Percentiles rank a stretch among this genome's conserved stretches.
phyloP scores from a whole-genome alignment of 2,113 vertebrate genomes.

The Esox niger region DNA sequence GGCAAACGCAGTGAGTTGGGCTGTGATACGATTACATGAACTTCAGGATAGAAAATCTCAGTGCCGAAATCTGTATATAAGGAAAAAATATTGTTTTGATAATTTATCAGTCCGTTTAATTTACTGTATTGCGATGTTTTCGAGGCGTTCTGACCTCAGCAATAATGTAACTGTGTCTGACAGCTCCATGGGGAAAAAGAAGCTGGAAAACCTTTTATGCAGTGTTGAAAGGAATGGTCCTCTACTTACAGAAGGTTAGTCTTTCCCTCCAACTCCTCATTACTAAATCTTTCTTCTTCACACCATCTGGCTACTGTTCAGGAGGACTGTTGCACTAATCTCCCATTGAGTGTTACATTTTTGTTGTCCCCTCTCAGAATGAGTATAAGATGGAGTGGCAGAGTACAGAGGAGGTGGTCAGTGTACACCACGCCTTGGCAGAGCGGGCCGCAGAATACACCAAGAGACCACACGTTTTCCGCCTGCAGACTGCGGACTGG shows the following conservation, averaged over 20 bases:
- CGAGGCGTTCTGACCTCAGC: background rate
- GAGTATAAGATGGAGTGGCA: constrained; percentile 68
- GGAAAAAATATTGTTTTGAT: background rate
- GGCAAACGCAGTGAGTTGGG: constrained; percentile 86
- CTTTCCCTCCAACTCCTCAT: background rate
- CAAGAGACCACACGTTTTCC: constrained; percentile 86
- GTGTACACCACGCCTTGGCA: constrained; percentile 87
- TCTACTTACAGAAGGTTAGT: constrained; percentile 86
- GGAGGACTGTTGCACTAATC: too few species aligned
- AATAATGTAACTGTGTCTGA: constrained; percentile 16
- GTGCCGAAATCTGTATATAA: background rate
- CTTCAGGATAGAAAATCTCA: background rate
- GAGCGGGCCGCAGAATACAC: constrained; percentile 80
- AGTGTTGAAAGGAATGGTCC: constrained; percentile 83
- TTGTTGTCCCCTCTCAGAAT: constrained; percentile 57
- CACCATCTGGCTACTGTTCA: background rate
- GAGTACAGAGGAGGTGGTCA: constrained; percentile 80
- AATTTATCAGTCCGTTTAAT: too few species aligned
- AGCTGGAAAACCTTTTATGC: constrained; percentile 88
- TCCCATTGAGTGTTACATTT: background rate
- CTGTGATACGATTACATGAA: background rate
- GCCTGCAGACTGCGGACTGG: constrained; percentile 87
- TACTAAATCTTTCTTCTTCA: background rate
- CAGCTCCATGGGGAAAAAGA: constrained; percentile 88
- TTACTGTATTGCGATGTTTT: background rate